Evolutionary conservation across 2,113 vertebrate genomes (phyloP), one percentile per base, ranked within the genome.

Genomic region (Bujurquina vittata): DNA sequence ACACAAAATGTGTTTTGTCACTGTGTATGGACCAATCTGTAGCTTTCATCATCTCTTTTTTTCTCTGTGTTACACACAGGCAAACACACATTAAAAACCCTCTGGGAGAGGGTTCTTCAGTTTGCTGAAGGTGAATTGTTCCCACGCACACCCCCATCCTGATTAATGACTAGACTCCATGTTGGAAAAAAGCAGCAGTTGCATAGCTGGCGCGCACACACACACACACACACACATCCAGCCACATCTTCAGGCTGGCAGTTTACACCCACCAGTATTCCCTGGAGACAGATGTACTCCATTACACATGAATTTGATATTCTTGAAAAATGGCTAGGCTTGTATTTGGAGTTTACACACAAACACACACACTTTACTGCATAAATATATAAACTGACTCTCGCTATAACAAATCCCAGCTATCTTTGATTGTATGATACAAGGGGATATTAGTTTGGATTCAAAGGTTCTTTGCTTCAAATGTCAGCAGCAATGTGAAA

Each of bases 141-240:
- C 94, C 95, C 90, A 95, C 93, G 76, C 91, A 94, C 89, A 69
- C 84, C 89, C 92, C 84, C 90, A 73, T 75, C 75, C 88, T 92
- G 94, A 94, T 95, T 94, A 94, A 93, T 90, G 86, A 92, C 92
- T 87, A 87, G 91, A 94, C 90, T 91, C 82, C 77, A 86, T 87
- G 83, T 84, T 91, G 81, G 26, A 46, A 87, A 80, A 89, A 90
- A 77, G 59, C 23, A 18, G 31, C 58, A 22, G 31, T 22, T 49
- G 15, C 23, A 69, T 49, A 69, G 65, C 43, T 31, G 17, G 43
- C 58, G 83, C 63, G 80, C 67, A 62, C 54, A 33, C 55, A 49
- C 76, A 56, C 23, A 14, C 74, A 10, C 59, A 2, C 35, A 5
- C 56, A 83, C 65, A 83, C 63, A 67, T 75, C 29, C 17, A 79